These are phyloP conservation scores for Parnassius apollo DNA, from an alignment of 2,888 invertebrate genomes.

Conservation along the genomic window DNA sequence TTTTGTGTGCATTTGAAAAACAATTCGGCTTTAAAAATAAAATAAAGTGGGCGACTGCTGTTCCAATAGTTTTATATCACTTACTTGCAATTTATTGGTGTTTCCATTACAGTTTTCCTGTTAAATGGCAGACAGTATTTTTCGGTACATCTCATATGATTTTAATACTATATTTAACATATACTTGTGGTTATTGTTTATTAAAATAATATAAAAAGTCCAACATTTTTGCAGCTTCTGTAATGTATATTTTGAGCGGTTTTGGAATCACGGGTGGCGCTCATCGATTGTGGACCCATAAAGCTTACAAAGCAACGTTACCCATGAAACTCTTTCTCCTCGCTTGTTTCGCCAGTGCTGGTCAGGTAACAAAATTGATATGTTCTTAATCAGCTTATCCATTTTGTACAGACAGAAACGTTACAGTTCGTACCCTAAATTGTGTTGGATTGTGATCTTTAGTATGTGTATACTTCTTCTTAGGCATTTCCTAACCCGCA, in stretches of 20 bases:
- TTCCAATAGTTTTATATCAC: conserved; percentile 61
- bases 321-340: conserved; percentile 82
- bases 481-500: too few relatives aligned
- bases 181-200: background rate
- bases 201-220: conserved; percentile 1
- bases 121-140: conserved; percentile 66
- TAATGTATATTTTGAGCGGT: conserved; percentile 82
- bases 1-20: conserved; percentile 58
- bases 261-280: conserved; percentile 88
- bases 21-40: conserved; percentile 67
- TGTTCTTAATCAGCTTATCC: background rate
- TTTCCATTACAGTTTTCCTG: conserved; percentile 62
- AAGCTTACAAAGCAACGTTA: conserved; percentile 84
- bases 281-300: conserved; percentile 86
- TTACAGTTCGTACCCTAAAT: too few relatives aligned
- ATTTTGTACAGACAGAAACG: too few relatives aligned
- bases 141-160: conserved; percentile 49
- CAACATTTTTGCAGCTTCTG: conserved; percentile 65
- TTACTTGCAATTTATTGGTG: conserved; percentile 66
- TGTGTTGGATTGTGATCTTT: too few relatives aligned
- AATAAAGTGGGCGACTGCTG: conserved; percentile 66
- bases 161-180: background rate
- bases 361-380: conserved; percentile 80
- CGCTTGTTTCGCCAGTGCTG: conserved; percentile 82
- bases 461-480: too few relatives aligned